Base-by-base conservation (phyloP, 2,113 vertebrate species). In the Harpagus bidentatus region DNA sequence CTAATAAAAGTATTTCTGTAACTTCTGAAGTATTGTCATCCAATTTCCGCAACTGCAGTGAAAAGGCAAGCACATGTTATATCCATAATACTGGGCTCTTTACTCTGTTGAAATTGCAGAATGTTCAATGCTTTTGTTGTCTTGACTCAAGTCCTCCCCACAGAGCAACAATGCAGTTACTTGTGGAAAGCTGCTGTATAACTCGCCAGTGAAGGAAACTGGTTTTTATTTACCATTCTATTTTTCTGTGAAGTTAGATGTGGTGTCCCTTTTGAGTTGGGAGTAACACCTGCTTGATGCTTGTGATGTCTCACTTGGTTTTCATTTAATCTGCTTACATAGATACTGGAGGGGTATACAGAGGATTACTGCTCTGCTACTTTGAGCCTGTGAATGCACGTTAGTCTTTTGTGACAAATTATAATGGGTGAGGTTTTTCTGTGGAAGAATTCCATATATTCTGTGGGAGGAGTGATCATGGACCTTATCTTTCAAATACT, bases 131-230 rank as follows among this genome's bases (percentile, higher is more conserved):
- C 12, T 55, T 43, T 26, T 22, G 13, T 58, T 38, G 20, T 16
- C n/a, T 31, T n/a, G 32, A 9, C 36, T 34, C 1, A 0, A 0
- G 32, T 32, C 6, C 32, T 31, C 53, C 19, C 12, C 7, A 1
- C 23, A n/a, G 71, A 56, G 32, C 25, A 78, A 6, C 40, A 4
- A 16, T 11, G 28, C 31, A 38, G 38, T 34, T 53, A 4, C 13
- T 48, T 36, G 34, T 47, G 77, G 34, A 28, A 63, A 63, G 48
- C 43, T 58, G 34, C 69, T 48, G 36, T 29, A 1, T n/a, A 34
- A 45, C 38, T 56, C 0, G 1, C 21, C 2, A 7, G 2, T 45
- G 43, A 81, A 81, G 21, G 19, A 42, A 32, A 21, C 8, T 3
- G 3, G 4, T 10, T 65, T 40, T 50, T 63, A 32, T 47, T 90